phyloP scores from a whole-genome alignment of 2,888 invertebrate genomes.

The Chrysina gloriosa region DNA sequence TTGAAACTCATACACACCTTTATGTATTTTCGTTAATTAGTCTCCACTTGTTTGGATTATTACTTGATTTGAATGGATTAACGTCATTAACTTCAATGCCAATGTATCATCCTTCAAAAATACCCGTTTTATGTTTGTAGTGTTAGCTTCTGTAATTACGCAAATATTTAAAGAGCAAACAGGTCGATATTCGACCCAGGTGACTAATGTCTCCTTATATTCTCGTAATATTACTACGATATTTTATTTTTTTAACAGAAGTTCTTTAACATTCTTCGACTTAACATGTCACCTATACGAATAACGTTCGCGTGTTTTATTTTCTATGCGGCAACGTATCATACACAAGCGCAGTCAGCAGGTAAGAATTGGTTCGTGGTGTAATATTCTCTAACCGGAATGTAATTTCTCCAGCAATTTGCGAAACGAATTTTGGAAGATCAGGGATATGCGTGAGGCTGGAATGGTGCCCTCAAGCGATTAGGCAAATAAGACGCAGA shows the following conservation, averaged over 20 bases:
- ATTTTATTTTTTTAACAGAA: not conserved
- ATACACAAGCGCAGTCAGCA: not conserved
- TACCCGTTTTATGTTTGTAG: no score
- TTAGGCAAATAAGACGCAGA: slow-evolving; percentile 26
- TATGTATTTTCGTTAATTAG: no score
- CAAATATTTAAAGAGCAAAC: not conserved
- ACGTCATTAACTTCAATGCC: no score
- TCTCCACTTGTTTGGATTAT: no score
- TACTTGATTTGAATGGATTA: no score
- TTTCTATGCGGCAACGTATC: not conserved
- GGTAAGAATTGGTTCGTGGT: no score
- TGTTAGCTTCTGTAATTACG: not conserved
- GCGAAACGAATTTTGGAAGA: not conserved
- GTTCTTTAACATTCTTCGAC: not conserved
- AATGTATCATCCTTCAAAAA: no score
- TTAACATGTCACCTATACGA: not conserved
- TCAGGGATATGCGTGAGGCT: slow-evolving; percentile 36
- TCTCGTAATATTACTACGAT: not conserved
- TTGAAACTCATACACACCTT: no score
- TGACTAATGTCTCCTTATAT: not conserved
- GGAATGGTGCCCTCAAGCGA: slow-evolving; percentile 36
- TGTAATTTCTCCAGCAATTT: not conserved
- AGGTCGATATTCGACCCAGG: not conserved
- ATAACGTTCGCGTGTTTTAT: not conserved
- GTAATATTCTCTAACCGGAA: no score